Conservation (phyloP, 1,140 invertebrate genomes). For the Brachionus rubens region DNA sequence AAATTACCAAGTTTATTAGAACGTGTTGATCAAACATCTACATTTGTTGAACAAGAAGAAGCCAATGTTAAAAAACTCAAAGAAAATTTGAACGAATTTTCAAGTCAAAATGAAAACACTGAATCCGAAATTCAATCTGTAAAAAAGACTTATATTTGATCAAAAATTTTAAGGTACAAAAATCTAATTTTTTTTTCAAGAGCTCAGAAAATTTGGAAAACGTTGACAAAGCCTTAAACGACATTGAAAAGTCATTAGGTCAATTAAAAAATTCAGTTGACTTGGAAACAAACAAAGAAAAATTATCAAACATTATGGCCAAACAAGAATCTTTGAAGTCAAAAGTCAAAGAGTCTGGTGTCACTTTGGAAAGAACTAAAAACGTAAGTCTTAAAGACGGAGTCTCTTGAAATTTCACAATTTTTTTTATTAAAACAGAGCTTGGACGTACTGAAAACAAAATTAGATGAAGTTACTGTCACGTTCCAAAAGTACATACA, state of each 20-base stretch:
- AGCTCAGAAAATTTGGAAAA: not conserved
- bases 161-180: not conserved
- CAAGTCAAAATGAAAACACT: not conserved
- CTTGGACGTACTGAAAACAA: constrained; percentile 9
- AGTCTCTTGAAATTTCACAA: too few relatives aligned
- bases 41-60: not conserved
- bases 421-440: constrained; percentile 19
- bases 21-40: not conserved
- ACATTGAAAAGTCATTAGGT: constrained; percentile 32
- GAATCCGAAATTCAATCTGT: constrained; percentile 22
- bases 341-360: constrained; percentile 40
- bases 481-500: constrained; percentile 30
- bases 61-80: not conserved
- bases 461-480: constrained; percentile 12
- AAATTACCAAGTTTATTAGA: not conserved
- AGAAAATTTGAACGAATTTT: not conserved
- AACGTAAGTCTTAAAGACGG: too few relatives aligned
- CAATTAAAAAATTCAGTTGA: constrained; percentile 30
- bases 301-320: constrained; percentile 3
- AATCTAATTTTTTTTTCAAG: not conserved
- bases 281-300: constrained; percentile 32
- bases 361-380: constrained; percentile 32
- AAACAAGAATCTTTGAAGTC: constrained; percentile 45
- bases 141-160: not conserved
- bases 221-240: not conserved